Conservation (phyloP, 2,113 vertebrate genomes). For the Nothocercus nigrocapillus region DNA sequence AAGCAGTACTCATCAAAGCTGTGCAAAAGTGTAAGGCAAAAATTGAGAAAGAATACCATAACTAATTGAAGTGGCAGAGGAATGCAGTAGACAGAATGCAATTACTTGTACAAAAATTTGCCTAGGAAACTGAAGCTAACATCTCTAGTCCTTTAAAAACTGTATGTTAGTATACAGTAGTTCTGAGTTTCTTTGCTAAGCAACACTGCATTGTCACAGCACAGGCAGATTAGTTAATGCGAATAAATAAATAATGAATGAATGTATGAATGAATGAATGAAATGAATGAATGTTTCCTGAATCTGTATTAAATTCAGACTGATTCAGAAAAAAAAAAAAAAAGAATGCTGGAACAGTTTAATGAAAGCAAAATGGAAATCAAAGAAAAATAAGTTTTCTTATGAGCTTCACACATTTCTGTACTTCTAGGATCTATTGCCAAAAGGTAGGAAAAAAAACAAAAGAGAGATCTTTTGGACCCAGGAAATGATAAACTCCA, state of each 20-base stretch:
- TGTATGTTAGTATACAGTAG: neutral
- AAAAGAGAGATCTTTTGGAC: neutral
- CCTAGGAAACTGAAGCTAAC: conserved; percentile 34
- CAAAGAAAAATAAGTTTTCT: neutral
- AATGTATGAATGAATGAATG: too few relatives aligned
- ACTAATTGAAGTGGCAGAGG: conserved; percentile 59
- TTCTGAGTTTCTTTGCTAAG: neutral
- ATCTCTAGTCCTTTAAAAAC: neutral
- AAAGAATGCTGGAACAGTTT: neutral
- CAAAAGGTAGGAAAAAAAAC: neutral
- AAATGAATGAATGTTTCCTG: neutral
- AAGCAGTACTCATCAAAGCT: neutral
- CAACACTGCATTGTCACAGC: neutral
- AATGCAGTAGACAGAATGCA: conserved; percentile 48
- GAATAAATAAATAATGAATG: neutral
- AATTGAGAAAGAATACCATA: conserved; percentile 27
- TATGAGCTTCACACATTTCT: neutral
- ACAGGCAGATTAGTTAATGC: neutral
- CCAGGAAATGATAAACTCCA: neutral
- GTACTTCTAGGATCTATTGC: neutral
- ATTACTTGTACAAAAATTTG: neutral
- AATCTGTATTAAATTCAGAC: neutral
- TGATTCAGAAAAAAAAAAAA: neutral
- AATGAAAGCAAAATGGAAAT: neutral
- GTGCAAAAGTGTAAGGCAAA: neutral